Conservation (phyloP, 2,888 invertebrate species). For the Neria commutata region DNA sequence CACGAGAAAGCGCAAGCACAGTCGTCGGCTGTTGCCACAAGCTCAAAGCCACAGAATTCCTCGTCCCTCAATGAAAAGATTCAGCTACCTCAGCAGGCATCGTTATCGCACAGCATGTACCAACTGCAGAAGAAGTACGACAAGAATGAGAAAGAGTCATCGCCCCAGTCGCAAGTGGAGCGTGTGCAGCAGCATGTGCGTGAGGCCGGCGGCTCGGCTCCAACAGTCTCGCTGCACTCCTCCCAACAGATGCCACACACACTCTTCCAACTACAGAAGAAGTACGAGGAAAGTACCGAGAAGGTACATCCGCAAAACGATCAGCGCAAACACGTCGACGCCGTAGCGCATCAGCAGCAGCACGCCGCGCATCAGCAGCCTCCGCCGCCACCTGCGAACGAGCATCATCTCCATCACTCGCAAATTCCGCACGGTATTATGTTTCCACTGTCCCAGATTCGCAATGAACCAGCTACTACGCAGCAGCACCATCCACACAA, state of each 20-base stretch:
- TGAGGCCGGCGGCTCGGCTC: constrained; percentile 18
- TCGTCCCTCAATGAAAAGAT: constrained; percentile 40
- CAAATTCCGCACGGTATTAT: constrained; percentile 60
- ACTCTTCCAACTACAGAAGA: constrained; percentile 53
- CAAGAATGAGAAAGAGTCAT: constrained; percentile 54
- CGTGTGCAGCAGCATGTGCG: constrained; percentile 35
- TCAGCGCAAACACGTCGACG: constrained; percentile 55
- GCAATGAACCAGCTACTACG: constrained; percentile 47
- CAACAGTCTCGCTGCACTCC: constrained; percentile 43
- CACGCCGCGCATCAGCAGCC: constrained; percentile 54
- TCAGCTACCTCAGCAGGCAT: constrained; percentile 40
- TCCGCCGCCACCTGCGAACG: constrained; percentile 53
- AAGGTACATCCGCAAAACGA: constrained; percentile 57
- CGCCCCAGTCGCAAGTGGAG: constrained; percentile 55
- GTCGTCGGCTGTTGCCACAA: constrained; percentile 37
- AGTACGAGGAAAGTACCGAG: constrained; percentile 47
- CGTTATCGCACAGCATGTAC: constrained; percentile 58
- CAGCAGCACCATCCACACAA: constrained; percentile 56
- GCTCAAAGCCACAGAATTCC: constrained; percentile 33
- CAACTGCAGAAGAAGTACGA: constrained; percentile 58
- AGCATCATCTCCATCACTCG: constrained; percentile 57
- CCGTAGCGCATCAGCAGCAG: constrained; percentile 50
- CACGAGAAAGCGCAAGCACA: constrained; percentile 45
- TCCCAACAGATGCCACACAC: constrained; percentile 53
- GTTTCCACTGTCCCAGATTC: constrained; percentile 56